phyloP scores from a whole-genome alignment of 2,113 vertebrate species.

The Scophthalmus maximus region DNA sequence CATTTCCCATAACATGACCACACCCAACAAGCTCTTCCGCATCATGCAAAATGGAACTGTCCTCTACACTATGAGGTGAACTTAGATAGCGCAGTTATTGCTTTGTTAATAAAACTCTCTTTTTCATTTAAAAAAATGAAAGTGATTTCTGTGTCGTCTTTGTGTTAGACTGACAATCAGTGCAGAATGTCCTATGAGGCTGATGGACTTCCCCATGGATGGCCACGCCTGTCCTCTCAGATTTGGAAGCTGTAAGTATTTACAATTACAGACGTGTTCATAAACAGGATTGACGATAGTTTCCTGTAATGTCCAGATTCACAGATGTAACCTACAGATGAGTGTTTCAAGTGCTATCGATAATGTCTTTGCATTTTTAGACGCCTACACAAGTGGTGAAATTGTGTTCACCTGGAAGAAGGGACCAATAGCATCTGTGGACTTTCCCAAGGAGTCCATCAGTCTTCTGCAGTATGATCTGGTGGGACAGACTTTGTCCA shows the following conservation, averaged over 20 bases:
- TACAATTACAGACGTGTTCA: neutral
- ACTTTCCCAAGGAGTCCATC: constrained; percentile 84
- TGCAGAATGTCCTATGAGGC: constrained; percentile 84
- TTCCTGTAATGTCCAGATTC: neutral
- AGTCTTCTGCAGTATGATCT: constrained; percentile 86
- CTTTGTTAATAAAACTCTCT: neutral
- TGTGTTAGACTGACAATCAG: constrained; percentile 81
- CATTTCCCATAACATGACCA: constrained; percentile 84
- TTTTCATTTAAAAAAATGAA: neutral
- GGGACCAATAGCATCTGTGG: constrained; percentile 78
- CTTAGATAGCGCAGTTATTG: neutral
- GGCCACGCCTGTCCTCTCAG: constrained; percentile 84
- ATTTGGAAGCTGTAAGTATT: constrained; percentile 85
- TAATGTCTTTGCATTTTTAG: constrained; percentile 54
- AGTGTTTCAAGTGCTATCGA: neutral
- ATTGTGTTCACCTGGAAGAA: constrained; percentile 86
- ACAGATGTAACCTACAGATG: constrained; percentile 3
- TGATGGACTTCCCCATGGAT: constrained; percentile 86
- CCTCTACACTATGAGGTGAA: constrained; percentile 87
- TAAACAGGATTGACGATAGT: neutral
- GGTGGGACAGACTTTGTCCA: constrained; percentile 81
- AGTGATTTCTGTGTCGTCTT: constrained; percentile 8
- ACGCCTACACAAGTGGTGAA: constrained; percentile 84
- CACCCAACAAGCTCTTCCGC: constrained; percentile 86
- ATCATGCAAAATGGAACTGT: constrained; percentile 88